These are phyloP conservation scores for Himalopsyche kuldschensis DNA, from an alignment of 2,888 invertebrate genomes.

Conservation along the genomic window DNA sequence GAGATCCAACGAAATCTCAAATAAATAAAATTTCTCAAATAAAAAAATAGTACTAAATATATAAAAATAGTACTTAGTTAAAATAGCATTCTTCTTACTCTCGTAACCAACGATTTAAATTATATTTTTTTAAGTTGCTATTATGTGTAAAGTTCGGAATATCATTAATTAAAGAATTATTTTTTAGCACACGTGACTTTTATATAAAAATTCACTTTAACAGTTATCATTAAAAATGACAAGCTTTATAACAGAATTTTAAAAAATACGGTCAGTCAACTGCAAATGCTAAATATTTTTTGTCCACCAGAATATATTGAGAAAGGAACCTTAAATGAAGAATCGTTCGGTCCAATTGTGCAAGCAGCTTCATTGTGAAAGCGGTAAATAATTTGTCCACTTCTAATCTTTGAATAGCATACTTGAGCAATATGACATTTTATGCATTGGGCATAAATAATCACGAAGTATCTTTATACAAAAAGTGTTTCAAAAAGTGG, in stretches of 20 bases:
- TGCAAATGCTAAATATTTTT: background rate
- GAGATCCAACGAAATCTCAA: too few species aligned
- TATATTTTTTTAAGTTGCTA: too few species aligned
- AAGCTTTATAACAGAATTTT: background rate
- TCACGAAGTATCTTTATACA: background rate
- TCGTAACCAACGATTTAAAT: too few species aligned
- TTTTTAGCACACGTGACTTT: too few species aligned
- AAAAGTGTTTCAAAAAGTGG: too few species aligned
- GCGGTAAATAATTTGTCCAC: conserved; percentile 37
- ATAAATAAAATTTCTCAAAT: too few species aligned
- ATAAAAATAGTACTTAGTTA: too few species aligned
- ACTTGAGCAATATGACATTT: conserved; percentile 23
- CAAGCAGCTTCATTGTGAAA: conserved; percentile 15
- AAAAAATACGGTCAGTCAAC: background rate
- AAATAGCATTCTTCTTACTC: too few species aligned
- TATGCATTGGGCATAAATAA: background rate
- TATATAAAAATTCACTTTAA: too few species aligned
- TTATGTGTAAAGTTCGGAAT: too few species aligned
- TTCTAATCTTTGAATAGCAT: conserved; percentile 23
- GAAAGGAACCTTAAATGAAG: background rate
- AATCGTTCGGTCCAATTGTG: background rate
- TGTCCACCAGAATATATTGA: background rate
- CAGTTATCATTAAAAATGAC: background rate
- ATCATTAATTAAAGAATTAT: too few species aligned
- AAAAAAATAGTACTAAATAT: too few species aligned